These are phyloP conservation scores for Artemia sinica DNA, from an alignment of 2,888 invertebrate genomes.

Conservation along the genomic window DNA sequence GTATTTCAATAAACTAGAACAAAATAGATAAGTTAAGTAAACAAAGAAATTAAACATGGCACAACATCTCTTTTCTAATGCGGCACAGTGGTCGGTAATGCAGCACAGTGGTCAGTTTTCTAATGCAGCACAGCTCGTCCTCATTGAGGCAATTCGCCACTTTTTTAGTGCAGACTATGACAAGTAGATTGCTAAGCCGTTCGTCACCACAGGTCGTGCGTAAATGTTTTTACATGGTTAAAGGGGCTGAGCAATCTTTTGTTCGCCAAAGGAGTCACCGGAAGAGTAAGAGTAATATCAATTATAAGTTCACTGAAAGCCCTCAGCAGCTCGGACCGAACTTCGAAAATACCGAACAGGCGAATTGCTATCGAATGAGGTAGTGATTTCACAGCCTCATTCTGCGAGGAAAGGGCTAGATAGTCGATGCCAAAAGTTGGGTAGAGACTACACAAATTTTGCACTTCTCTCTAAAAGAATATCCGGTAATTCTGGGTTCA, in stretches of 20 bases:
- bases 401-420: neutral
- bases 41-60: neutral
- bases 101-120: no score
- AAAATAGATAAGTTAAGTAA: no score
- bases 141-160: neutral
- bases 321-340: constrained; percentile 11
- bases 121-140: neutral
- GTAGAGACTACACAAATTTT: neutral
- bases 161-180: neutral
- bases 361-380: neutral
- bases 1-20: no score
- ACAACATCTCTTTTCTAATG: neutral
- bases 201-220: constrained; percentile 8
- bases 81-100: no score
- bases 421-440: neutral
- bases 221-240: constrained; percentile 8
- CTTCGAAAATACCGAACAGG: neutral
- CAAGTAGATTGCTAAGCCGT: neutral
- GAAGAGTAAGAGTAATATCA: constrained; percentile 14
- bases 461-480: constrained; percentile 1
- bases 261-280: constrained; percentile 17
- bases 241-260: neutral
- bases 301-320: neutral
- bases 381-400: neutral
- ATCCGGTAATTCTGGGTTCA: constrained; percentile 5